Evolutionary conservation across 2,113 vertebrate genomes (phyloP), one percentile per base, ranked within the genome.

Genomic region (Alligator mississippiensis): DNA sequence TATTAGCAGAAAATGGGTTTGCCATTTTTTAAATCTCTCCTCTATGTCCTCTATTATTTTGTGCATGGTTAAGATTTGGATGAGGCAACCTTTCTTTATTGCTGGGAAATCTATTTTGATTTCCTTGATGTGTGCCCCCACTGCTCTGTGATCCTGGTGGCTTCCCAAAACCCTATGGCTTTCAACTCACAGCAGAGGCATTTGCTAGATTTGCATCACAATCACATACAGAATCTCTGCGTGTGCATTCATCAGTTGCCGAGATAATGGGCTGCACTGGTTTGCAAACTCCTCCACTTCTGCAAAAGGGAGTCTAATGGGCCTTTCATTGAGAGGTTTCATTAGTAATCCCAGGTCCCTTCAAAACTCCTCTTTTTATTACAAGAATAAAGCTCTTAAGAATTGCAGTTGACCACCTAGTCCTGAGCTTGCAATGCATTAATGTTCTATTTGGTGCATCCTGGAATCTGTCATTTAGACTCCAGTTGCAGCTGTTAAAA

Each of bases 371-470:
- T 5, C 5, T 21, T 28, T 47, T 81, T 30, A n/a, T 66, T 21
- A 21, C 6, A 12, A 7, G 55, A 34, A 1, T 2, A 59, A 88
- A 62, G 3, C 79, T 62, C n/a, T 19, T 2, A 2, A 57, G 89
- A 82, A 18, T 4, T 30, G 6, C 11, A 77, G 55, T 34, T 75
- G 85, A 57, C 30, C 5, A 0, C 4, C 16, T 47, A n/a, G 8
- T 4, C 22, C 85, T 0, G 0, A 30, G 70, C 66, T 3, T 0
- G 0, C 1, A 1, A 19, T 0, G 6, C n/a, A 0, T 21, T 66
- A 57, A 5, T 0, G 0, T 34, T 74, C 74, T 38, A 5, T 25
- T 47, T 27, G 92, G 61, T 13, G 15, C 28, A 59, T 77, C 72
- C 88, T 27, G 80, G 63, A 82, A 70, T 60, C 64, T 68, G 34